Conservation (phyloP, 2,113 vertebrate genomes). For the Pterophyllum scalare region DNA sequence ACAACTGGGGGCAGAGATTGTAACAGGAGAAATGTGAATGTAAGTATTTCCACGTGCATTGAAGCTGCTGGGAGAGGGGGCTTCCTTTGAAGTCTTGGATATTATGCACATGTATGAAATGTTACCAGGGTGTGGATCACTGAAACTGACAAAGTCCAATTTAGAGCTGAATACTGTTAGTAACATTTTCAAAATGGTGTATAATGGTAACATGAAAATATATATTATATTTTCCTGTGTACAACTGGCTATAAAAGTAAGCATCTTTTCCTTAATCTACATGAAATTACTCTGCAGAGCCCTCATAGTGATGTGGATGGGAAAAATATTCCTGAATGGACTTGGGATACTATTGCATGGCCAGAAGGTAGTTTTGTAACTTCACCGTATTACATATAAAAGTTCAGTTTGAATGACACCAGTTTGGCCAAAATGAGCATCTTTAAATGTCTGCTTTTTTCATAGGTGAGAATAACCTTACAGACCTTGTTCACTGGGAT, state of each 20-base stretch:
- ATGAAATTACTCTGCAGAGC: not conserved
- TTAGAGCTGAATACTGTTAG: not conserved
- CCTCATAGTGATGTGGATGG: not conserved
- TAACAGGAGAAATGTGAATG: constrained; percentile 71
- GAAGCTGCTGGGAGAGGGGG: constrained; percentile 32
- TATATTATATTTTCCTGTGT: too few species aligned
- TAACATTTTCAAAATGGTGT: not conserved
- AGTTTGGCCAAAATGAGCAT: not conserved
- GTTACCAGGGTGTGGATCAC: not conserved
- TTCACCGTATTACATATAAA: not conserved
- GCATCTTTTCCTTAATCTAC: not conserved
- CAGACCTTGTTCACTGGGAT: not conserved
- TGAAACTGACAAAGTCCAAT: not conserved
- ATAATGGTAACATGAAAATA: not conserved
- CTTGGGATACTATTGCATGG: not conserved
- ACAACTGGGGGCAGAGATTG: constrained; percentile 69
- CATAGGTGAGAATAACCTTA: not conserved
- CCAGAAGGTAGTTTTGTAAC: not conserved
- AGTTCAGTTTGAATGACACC: not conserved
- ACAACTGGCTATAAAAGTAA: too few species aligned
- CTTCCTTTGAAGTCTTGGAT: constrained; percentile 9
- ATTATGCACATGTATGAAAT: constrained; percentile 20
- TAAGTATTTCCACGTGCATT: constrained; percentile 66
- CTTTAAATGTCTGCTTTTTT: not conserved
- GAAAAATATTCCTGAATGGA: not conserved